Conservation (phyloP, 2,888 invertebrate genomes). For the Pachliopta kotzebuea region DNA sequence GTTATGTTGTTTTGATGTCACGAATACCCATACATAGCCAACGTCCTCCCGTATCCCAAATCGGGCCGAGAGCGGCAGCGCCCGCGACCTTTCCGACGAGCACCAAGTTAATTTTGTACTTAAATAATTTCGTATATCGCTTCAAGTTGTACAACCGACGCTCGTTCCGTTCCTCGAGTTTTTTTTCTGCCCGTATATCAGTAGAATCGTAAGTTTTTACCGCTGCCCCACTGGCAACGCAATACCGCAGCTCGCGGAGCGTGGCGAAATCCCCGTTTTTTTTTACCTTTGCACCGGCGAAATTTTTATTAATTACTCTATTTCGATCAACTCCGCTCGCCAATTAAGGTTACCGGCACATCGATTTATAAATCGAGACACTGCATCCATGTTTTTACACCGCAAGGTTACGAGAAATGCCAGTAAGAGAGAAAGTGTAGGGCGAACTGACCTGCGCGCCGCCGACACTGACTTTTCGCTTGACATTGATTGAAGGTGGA, state of each 20-base stretch:
- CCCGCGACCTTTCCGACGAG: conserved; percentile 8
- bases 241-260: conserved; percentile 32
- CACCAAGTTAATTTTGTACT: conserved; percentile 22
- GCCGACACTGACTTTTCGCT: conserved; percentile 53
- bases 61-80: conserved; percentile 1
- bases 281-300: conserved; percentile 42
- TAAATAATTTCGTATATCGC: conserved; percentile 25
- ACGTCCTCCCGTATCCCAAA: conserved; percentile 3
- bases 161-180: conserved; percentile 28
- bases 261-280: conserved; percentile 31
- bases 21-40: background rate
- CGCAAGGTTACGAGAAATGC: conserved; percentile 29
- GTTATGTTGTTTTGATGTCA: conserved; percentile 5
- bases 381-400: conserved; percentile 23
- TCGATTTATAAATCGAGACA: conserved; percentile 27
- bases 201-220: conserved; percentile 35
- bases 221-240: conserved; percentile 32
- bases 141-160: conserved; percentile 26
- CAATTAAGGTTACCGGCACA: conserved; percentile 31
- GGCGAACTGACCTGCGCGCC: conserved; percentile 44
- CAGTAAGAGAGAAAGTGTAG: conserved; percentile 47
- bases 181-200: conserved; percentile 39
- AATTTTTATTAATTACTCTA: conserved; percentile 58
- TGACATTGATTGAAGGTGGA: conserved; percentile 54
- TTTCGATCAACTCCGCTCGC: conserved; percentile 35